These are phyloP conservation scores for Platygyra sinensis DNA, from an alignment of 64 coral and sea anemone species.

Conservation along the genomic window DNA sequence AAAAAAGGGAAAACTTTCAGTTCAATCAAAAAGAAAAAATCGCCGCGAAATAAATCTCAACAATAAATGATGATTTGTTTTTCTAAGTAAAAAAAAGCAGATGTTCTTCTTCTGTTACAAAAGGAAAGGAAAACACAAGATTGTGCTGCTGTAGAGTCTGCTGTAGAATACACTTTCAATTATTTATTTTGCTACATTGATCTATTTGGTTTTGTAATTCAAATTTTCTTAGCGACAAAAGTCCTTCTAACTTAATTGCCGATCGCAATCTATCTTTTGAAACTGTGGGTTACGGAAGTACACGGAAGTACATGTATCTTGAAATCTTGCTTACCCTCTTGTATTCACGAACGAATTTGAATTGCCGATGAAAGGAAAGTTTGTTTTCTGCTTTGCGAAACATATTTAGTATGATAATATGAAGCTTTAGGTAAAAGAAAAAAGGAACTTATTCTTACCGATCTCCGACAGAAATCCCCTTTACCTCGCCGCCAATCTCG, in stretches of 20 bases:
- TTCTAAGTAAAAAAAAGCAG: too few species aligned
- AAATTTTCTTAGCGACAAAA: neutral
- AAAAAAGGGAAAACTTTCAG: too few species aligned
- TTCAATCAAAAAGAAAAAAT: too few species aligned
- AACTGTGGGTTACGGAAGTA: too few species aligned
- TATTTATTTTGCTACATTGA: neutral
- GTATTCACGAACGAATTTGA: neutral
- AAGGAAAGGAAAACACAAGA: neutral
- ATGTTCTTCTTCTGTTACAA: neutral
- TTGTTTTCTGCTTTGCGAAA: too few species aligned
- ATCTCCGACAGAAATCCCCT: conserved; percentile 83
- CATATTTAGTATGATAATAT: too few species aligned
- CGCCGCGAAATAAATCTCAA: too few species aligned
- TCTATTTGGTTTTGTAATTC: neutral
- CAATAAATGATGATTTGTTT: too few species aligned
- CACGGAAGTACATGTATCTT: too few species aligned
- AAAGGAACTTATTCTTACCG: conserved; percentile 53
- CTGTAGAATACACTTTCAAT: neutral
- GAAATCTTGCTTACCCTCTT: too few species aligned
- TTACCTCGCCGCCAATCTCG: conserved; percentile 87
- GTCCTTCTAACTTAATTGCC: neutral
- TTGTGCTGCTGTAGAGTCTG: neutral
- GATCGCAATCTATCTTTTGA: neutral
- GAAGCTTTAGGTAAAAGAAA: too few species aligned
- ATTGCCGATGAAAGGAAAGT: too few species aligned